A percentile compares a stretch with the other conserved stretches of the same genome.
phyloP scores from a whole-genome alignment of 2,113 vertebrate genomes.

The Bungarus multicinctus region DNA sequence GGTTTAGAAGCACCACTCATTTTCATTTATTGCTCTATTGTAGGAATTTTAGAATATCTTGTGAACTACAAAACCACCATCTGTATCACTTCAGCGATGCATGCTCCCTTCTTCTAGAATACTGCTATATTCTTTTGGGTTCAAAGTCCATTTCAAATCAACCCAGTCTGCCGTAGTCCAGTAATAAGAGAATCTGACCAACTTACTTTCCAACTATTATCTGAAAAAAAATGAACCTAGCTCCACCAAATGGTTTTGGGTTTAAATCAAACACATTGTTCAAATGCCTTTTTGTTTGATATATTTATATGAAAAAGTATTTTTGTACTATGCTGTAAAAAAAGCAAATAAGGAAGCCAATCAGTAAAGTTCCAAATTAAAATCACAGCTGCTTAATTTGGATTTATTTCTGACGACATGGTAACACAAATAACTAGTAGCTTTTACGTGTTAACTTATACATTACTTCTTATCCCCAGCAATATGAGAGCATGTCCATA shows the following conservation, averaged over 20 bases:
- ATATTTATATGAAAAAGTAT: neutral
- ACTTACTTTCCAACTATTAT: neutral
- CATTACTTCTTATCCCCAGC: neutral
- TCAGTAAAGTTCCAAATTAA: neutral
- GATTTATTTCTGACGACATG: neutral
- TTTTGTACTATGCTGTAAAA: neutral
- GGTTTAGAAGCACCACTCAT: neutral
- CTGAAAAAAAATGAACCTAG: neutral
- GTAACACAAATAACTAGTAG: neutral
- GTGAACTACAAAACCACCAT: neutral
- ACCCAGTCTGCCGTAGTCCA: neutral
- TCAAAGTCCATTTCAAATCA: neutral
- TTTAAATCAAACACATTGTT: neutral
- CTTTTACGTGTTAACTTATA: neutral
- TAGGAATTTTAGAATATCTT: neutral
- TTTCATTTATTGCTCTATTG: neutral
- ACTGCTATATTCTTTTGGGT: neutral
- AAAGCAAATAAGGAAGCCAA: neutral
- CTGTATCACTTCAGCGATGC: neutral
- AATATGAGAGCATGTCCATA: neutral
- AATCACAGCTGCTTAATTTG: neutral
- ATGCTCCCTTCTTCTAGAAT: neutral
- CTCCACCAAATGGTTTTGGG: neutral
- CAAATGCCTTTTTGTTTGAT: neutral
- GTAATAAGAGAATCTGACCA: neutral